Evolutionary conservation across 30 jellyfish, hydroid and myxozoan species (phyloP), one percentile per base, ranked within the genome.

Genomic region (Turritopsis dohrnii): DNA sequence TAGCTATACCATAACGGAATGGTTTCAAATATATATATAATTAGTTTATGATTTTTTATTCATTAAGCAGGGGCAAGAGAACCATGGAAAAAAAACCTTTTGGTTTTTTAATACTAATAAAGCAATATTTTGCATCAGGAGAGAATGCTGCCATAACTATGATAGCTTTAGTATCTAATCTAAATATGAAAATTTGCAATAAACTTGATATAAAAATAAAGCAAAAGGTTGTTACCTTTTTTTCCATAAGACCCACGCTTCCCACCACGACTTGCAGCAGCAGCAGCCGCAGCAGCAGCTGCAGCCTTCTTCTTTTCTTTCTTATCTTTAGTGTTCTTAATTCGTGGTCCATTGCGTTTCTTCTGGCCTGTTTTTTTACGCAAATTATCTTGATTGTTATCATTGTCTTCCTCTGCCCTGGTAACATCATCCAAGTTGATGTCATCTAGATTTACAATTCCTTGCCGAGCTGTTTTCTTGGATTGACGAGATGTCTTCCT

Each of bases 401-500:
- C 88, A 18, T 79, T 60, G 18, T 81, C 81, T 54, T 86, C 94
- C 30, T 87, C 96, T 13, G 91, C 83, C 9, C 81, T 80, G 1
- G 89, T 66, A 13, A 90, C 93, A 54, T 88, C 96, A 28, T 93
- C 98, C 53, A 93, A 71, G 54, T 88, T 88, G 52, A 93, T 81
- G 20, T 93, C 98, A 81, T 93, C 98, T 23, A 93, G 60, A 71
- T 85, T 83, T 1, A 93, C 95, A 52, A 88, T 90, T 8, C 98
- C 98, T 71, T 88, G 96, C 25, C 98, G 71, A 19, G 91, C 95
- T 23, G 83, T 79, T 74, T 89, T 93, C 66, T 89, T 71, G 18
- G 90, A 84, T 79, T 88, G 95, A 52, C 98, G 84, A 21, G 95
- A 60, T 75, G 96, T 93, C 66, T 93, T 93, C 5, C 98, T 93